Conservation (phyloP, 2,797 vertebrate species). For the Menidia menidia region DNA sequence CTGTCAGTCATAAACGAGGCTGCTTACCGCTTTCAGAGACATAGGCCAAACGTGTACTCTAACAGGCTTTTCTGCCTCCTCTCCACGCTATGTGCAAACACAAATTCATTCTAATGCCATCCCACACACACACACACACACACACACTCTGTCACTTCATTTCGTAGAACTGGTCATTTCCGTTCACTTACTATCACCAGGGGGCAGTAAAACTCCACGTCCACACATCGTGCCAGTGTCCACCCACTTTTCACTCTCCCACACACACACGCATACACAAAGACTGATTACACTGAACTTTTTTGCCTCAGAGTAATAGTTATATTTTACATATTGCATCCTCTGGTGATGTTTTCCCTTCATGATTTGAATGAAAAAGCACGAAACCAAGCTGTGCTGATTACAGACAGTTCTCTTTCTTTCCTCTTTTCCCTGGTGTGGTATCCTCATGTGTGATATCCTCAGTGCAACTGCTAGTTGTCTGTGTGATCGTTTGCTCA, state of each 20-base stretch:
- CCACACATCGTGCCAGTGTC: conserved; percentile 14
- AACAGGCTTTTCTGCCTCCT: conserved; percentile 1
- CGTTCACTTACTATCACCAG: conserved; percentile 50
- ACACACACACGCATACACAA: conserved; percentile 8
- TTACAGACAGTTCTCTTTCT: neutral
- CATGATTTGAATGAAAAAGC: neutral
- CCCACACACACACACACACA: neutral
- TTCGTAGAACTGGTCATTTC: neutral
- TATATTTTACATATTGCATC: neutral
- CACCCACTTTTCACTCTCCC: conserved; percentile 9
- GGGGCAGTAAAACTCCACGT: conserved; percentile 76
- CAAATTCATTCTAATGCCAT: neutral
- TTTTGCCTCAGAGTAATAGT: conserved; percentile 1
- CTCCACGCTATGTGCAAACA: neutral
- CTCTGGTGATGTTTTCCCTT: neutral
- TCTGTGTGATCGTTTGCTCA: neutral
- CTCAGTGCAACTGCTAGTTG: no score
- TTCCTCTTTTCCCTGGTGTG: neutral
- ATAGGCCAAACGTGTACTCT: neutral
- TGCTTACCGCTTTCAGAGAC: neutral
- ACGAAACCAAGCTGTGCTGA: no score
- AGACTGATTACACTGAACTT: neutral
- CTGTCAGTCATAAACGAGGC: conserved; percentile 1
- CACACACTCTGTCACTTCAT: conserved; percentile 4
- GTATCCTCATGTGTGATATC: neutral